phyloP scores from a whole-genome alignment of 2,888 invertebrate genomes.

The Sialis lutaria region DNA sequence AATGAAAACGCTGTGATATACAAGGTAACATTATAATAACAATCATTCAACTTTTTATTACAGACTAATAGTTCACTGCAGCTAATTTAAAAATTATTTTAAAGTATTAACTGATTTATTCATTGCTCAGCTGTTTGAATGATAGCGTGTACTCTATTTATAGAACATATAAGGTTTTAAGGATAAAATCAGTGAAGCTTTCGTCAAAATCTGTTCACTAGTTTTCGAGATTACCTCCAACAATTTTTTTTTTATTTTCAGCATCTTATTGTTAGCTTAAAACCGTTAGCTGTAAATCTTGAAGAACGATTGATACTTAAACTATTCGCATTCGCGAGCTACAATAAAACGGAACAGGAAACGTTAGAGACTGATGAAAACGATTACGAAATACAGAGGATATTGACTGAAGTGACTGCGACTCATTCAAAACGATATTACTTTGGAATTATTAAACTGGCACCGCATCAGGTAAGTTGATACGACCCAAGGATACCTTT shows the following conservation, averaged over 20 bases:
- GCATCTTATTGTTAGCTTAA: constrained; percentile 64
- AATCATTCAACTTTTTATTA: not conserved
- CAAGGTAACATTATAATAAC: constrained; percentile 32
- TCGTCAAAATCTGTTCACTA: no score
- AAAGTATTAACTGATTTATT: not conserved
- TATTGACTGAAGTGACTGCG: constrained; percentile 63
- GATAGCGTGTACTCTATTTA: not conserved
- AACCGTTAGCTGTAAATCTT: constrained; percentile 67
- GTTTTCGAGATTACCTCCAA: no score
- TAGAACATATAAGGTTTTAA: no score
- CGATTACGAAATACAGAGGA: constrained; percentile 63
- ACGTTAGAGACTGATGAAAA: constrained; percentile 45
- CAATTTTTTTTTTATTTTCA: constrained; percentile 18
- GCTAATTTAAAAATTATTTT: not conserved
- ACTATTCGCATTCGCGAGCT: constrained; percentile 42
- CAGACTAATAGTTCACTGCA: not conserved
- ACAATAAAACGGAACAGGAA: constrained; percentile 34
- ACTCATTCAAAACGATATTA: constrained; percentile 72
- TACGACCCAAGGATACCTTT: not conserved
- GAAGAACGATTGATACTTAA: constrained; percentile 75
- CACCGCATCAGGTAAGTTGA: constrained; percentile 47
- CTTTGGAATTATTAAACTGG: constrained; percentile 65
- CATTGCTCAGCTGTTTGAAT: not conserved
- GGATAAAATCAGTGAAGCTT: no score
- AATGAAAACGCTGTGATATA: constrained; percentile 67